Percentiles rank a stretch among this genome's conserved stretches.
phyloP scores from a whole-genome alignment of 2,888 invertebrate genomes.

The Drosophila prolongata region DNA sequence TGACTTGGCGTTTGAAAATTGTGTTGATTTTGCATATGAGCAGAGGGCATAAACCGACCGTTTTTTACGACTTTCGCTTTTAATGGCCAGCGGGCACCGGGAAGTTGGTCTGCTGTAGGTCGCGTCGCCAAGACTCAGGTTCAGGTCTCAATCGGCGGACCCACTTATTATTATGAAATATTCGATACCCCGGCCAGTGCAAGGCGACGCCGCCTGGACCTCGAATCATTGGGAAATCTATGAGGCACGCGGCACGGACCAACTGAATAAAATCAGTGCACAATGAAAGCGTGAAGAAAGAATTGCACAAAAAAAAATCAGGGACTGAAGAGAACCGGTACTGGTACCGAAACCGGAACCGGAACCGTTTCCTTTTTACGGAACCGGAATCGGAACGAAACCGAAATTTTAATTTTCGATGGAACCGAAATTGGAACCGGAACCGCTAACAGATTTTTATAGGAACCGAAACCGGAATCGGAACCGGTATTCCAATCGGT shows the following conservation, averaged over 20 bases:
- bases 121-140: constrained; percentile 36
- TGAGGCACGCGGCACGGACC: constrained; percentile 69
- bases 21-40: constrained; percentile 75
- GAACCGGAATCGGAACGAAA: too few relatives aligned
- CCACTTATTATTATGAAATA: constrained; percentile 68
- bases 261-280: constrained; percentile 26
- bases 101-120: constrained; percentile 67
- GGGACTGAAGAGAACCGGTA: too few relatives aligned
- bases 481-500: too few relatives aligned
- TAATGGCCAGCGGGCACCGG: constrained; percentile 51
- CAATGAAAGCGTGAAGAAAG: constrained; percentile 49
- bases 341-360: too few relatives aligned
- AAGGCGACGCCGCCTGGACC: constrained; percentile 59
- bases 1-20: constrained; percentile 37
- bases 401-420: too few relatives aligned
- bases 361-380: too few relatives aligned
- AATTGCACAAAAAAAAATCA: not conserved
- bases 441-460: too few relatives aligned
- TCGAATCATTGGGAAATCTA: constrained; percentile 61
- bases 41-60: constrained; percentile 33
- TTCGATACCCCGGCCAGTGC: constrained; percentile 61
- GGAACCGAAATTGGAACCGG: too few relatives aligned
- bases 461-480: too few relatives aligned
- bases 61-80: constrained; percentile 75
- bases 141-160: constrained; percentile 15